Evolutionary conservation across 2,888 invertebrate genomes (phyloP), one percentile per base, ranked within the genome.

Genomic region (Drosophila niveifrons): DNA sequence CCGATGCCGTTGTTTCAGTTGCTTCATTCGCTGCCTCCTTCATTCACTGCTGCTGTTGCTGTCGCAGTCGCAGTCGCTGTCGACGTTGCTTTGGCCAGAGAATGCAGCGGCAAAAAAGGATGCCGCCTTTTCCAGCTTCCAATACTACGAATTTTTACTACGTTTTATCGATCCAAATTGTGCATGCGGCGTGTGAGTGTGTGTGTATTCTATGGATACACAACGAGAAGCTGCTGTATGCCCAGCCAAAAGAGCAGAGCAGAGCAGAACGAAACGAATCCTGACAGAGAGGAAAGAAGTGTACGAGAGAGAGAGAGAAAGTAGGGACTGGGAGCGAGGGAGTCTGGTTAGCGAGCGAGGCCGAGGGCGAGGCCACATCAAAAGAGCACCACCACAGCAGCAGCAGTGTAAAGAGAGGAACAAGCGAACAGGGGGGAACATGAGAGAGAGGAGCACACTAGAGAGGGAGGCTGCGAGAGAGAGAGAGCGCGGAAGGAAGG

Each of bases 61-160:
- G 13, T 3, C 34, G 17, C 31, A 7, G 34, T 7, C n/a, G 1
- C 34, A 0, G 17, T 8, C 34, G 3, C 23, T 1, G 31, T n/a
- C 44, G 2, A n/a, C 0, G 18, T n/a, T n/a, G n/a, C n/a, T n/a
- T n/a, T n/a, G n/a, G n/a, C n/a, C n/a, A n/a, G 62, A 56, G 62
- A 66, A 74, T 69, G 82, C 80, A 67, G 61, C 61, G 64, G 17
- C 43, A 39, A 18, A 34, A 63, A 64, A 62, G 44, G 52, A 52
- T 59, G 64, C 72, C 70, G 66, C 71, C 66, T 61, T 69, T 86
- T 87, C 87, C 87, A 87, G 84, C 80, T 88, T 89, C 89, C 88
- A 89, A 73, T 88, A 88, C 88, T 88, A 88, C 88, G 80, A 78
- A 89, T 79, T 89, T 88, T 88, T 88, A 88, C 88, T 88, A 88